Base-by-base conservation (phyloP, 1,140 invertebrate genomes). In the Eumeta japonica region DNA sequence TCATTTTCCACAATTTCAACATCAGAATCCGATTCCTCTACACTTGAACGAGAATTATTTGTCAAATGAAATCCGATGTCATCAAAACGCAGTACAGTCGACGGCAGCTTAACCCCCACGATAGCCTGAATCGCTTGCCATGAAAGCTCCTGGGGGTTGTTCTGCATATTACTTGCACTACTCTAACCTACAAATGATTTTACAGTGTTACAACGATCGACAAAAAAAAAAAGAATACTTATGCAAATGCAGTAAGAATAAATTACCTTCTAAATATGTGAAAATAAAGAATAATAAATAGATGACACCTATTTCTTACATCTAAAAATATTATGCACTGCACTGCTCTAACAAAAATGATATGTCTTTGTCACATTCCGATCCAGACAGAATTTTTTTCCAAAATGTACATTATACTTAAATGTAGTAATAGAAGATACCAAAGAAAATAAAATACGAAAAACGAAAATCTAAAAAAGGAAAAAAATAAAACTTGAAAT, bases 271-370 rank as follows among this genome's bases (percentile, higher is more conserved):
- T 35, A 46, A 48, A 49, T 54, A 52, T 55, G 58, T 58, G 59
- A 63, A 56, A 49, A 54, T 29, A 45, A 51, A 37, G 43, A 61
- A 51, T 56, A 63, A 63, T 62, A 64, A 58, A 59, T 55, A 58
- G 60, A 65, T 62, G 75, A 71, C 66, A 74, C 62, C 67, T 61
- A 45, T 50, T 63, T 67, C 68, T 72, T 76, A 76, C 70, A 76
- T 75, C 72, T 77, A 77, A 75, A 77, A 77, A 77, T 77, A 77
- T 74, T 74, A 74, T 70, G 68, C 65, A 65, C 56, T 63, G 51
- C 56, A 60, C 55, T 60, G 45, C 48, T 53, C 58, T 55, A 56
- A 41, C 50, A n/a, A n/a, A n/a, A n/a, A n/a, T n/a, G 52, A 41
- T 37, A 52, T 56, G 51, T 56, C 56, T 57, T 58, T 56, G 51